Percentiles rank a stretch among this genome's conserved stretches.
Conservation (phyloP, 2,888 invertebrate genomes). For the Spilarctia lutea region DNA sequence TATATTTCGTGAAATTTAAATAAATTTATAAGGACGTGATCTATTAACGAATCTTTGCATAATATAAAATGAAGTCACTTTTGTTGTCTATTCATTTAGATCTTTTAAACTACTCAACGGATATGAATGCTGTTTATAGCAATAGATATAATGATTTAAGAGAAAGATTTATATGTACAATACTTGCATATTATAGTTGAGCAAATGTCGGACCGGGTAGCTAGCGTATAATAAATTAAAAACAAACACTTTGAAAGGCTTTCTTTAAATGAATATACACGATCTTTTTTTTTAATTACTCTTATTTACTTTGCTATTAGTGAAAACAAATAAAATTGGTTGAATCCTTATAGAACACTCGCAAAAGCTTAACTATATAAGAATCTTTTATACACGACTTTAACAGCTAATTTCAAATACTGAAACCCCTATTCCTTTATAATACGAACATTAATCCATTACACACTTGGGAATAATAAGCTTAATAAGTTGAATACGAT, state of each 20-base stretch:
- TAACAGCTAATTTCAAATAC: not conserved
- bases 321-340: not conserved
- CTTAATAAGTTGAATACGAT: conserved; percentile 4
- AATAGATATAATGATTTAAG: too few species aligned
- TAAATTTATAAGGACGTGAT: too few species aligned
- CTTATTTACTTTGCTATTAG: not conserved
- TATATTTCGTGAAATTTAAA: too few species aligned
- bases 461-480: not conserved
- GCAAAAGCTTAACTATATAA: not conserved
- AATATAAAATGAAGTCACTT: too few species aligned
- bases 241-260: not conserved
- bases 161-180: too few species aligned
- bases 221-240: too few species aligned
- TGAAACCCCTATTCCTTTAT: not conserved
- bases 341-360: not conserved
- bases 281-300: not conserved
- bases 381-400: not conserved
- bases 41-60: too few species aligned
- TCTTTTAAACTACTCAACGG: too few species aligned
- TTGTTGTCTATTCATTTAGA: too few species aligned
- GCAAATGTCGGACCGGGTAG: too few species aligned
- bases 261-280: not conserved
- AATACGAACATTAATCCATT: not conserved
- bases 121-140: too few species aligned
- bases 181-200: too few species aligned